phyloP scores from a whole-genome alignment of 2,797 vertebrate species.

The Anas bernieri region DNA sequence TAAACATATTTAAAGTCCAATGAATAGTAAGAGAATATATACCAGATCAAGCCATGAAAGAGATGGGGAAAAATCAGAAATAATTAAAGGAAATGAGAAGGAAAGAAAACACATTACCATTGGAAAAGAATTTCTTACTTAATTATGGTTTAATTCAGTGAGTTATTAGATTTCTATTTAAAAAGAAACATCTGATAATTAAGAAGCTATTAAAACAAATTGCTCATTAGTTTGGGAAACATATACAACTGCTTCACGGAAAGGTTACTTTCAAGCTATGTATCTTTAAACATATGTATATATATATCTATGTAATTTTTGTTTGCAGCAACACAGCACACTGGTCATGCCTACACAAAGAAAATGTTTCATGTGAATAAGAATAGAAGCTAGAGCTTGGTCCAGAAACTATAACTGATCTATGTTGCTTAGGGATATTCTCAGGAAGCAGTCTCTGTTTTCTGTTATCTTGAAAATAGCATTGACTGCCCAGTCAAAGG shows the following conservation, averaged over 20 bases:
- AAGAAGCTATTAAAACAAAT: constrained; percentile 22
- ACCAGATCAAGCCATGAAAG: background rate
- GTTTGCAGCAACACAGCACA: background rate
- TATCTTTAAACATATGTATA: background rate
- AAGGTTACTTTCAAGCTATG: background rate
- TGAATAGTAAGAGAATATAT: background rate
- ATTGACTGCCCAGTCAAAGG: background rate
- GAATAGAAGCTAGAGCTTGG: background rate
- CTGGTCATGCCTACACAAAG: background rate
- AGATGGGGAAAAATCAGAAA: background rate
- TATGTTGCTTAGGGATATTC: background rate
- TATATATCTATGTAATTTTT: background rate
- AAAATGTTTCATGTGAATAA: background rate
- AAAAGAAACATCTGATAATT: constrained; percentile 7
- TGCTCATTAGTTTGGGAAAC: constrained; percentile 10
- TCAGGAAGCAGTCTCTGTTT: background rate
- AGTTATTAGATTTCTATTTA: constrained; percentile 5
- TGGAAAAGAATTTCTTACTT: background rate
- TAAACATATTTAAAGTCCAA: background rate
- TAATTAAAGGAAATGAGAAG: background rate
- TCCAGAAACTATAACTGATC: background rate
- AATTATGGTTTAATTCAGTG: constrained; percentile 5
- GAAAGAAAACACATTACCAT: background rate
- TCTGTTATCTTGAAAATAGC: background rate
- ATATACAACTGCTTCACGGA: background rate